Evolutionary conservation across 2,113 vertebrate species (phyloP).

Genomic region (Sclerurus mexicanus): DNA sequence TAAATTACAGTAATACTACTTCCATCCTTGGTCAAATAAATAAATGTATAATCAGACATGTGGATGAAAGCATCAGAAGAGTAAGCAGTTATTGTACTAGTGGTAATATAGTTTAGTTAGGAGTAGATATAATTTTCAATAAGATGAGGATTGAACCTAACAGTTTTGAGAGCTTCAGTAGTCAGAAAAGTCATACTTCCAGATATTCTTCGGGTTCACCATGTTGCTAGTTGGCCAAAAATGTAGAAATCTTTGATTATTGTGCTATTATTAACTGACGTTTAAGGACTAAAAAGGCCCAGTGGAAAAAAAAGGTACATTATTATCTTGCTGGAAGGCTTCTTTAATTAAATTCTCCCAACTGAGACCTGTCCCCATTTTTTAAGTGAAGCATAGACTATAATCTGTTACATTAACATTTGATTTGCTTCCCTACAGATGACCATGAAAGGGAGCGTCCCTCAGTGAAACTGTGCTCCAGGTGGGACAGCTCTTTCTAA

Average conservation of each 20-base stretch:
- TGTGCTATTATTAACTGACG: slow-evolving; percentile 22
- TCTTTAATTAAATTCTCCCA: slow-evolving; percentile 67
- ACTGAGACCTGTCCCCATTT: slow-evolving; percentile 42
- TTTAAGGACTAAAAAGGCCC: slow-evolving; percentile 22
- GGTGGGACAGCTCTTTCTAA: neutral
- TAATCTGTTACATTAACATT: slow-evolving; percentile 29
- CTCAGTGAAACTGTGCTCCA: neutral
- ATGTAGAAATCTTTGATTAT: neutral
- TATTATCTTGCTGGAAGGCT: slow-evolving; percentile 56
- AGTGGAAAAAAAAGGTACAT: neutral
- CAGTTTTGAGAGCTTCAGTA: neutral
- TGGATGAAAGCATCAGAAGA: neutral
- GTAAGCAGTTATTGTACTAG: neutral
- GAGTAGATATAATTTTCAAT: neutral
- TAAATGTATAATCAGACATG: neutral
- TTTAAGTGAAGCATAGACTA: slow-evolving; percentile 32
- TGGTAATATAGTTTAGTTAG: neutral
- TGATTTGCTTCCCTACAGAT: slow-evolving; percentile 8
- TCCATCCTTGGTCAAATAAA: neutral
- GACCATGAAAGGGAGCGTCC: neutral
- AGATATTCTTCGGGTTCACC: neutral
- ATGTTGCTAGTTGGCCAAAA: neutral
- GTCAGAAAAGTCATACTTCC: neutral
- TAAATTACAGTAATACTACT: neutral
- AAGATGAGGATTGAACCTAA: neutral